These are phyloP conservation scores for Apodemia zela DNA, from an alignment of 2,888 invertebrate genomes.

Conservation along the genomic window DNA sequence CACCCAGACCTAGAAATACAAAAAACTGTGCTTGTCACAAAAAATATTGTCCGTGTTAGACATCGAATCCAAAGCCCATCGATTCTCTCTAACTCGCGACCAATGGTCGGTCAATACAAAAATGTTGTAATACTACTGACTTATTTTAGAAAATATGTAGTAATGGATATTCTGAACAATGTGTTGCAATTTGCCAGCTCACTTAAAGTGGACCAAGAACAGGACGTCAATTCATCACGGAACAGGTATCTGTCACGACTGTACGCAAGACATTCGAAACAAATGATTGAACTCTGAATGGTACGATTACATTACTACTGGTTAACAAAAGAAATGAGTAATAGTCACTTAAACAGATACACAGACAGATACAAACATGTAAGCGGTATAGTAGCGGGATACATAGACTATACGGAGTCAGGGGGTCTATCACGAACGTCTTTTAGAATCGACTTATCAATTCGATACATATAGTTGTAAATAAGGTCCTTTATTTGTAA, in stretches of 20 bases:
- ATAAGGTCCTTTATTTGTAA: too few relatives aligned
- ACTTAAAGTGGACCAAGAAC: constrained; percentile 20
- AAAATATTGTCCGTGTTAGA: too few relatives aligned
- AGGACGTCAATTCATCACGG: constrained; percentile 18
- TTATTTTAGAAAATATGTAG: constrained; percentile 2
- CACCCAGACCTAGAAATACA: too few relatives aligned
- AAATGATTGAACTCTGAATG: constrained; percentile 18
- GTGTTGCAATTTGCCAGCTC: constrained; percentile 15
- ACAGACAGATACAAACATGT: constrained; percentile 8
- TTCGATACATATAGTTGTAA: not conserved
- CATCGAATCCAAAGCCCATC: too few relatives aligned
- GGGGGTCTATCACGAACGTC: not conserved
- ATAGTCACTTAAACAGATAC: constrained; percentile 15
- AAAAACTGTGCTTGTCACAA: too few relatives aligned
- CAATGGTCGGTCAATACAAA: not conserved
- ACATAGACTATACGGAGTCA: not conserved
- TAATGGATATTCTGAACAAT: not conserved
- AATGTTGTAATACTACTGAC: constrained; percentile 6
- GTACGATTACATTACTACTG: constrained; percentile 12
- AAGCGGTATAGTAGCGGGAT: not conserved
- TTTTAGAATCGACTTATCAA: not conserved
- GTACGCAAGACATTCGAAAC: constrained; percentile 20
- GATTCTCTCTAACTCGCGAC: too few relatives aligned
- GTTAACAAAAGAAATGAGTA: constrained; percentile 22
- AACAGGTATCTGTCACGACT: constrained; percentile 24